These are phyloP conservation scores for Coilia nasus DNA, from an alignment of 2,797 vertebrate genomes.

Conservation along the genomic window DNA sequence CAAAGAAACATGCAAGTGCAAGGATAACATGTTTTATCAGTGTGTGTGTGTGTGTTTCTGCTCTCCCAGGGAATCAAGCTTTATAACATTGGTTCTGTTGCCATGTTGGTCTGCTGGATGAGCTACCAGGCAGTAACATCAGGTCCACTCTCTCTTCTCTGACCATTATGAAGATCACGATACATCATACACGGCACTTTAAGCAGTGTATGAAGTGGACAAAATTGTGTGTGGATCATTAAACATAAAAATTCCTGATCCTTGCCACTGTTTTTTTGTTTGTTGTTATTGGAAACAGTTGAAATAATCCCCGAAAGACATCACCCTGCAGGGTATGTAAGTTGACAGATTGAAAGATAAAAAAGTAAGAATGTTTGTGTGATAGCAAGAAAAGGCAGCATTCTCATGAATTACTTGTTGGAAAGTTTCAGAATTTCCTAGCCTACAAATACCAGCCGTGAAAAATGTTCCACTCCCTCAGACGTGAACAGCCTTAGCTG, in stretches of 20 bases:
- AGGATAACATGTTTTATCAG: conserved; percentile 1
- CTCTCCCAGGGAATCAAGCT: background rate
- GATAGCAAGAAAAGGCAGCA: background rate
- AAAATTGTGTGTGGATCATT: background rate
- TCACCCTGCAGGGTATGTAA: background rate
- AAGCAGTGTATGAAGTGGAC: background rate
- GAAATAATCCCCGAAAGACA: background rate
- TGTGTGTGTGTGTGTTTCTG: background rate
- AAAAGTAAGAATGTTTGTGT: background rate
- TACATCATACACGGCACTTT: background rate
- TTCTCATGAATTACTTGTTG: background rate
- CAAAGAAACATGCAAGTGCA: background rate
- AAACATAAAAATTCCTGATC: background rate
- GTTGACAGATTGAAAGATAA: background rate
- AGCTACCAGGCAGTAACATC: background rate
- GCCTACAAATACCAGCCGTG: background rate
- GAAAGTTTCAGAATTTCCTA: background rate
- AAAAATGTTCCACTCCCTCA: background rate
- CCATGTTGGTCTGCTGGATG: background rate
- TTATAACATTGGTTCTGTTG: background rate
- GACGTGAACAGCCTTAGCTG: background rate
- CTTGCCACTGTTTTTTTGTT: background rate
- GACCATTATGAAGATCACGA: background rate
- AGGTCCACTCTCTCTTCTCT: background rate
- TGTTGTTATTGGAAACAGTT: background rate